Evolutionary conservation across 2,888 invertebrate species (phyloP), one percentile per base, ranked within the genome.

Genomic region (Plemyria rubiginata): DNA sequence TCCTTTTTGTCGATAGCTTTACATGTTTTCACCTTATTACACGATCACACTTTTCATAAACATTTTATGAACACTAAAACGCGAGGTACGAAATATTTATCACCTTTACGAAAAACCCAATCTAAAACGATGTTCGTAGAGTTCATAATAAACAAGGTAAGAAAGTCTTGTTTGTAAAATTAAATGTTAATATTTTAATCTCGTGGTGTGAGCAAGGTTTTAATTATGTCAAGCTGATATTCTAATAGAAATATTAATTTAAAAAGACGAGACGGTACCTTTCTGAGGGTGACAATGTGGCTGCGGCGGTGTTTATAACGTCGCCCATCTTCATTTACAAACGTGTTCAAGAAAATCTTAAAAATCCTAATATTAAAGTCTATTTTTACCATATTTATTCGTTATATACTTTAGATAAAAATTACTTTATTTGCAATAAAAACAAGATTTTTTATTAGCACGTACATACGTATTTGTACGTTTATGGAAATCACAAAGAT

Each of bases 41-140:
- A 46, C 43, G 60, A 59, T 59, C 57, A 43, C 57, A 60, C 66
- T 57, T 62, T 66, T 60, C 60, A 66, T 66, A 60, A 62, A 66
- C 49, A 55, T 56, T 60, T 66, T 60, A 60, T 48, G 52, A 15
- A 5, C 55, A 55, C 51, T 54, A 59, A 59, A 53, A 43, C 36
- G 40, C 29, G 51, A 58, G 52, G 40, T 40, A 40, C 13, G 22
- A 50, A 53, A 56, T 53, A 54, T 54, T 58, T 52, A 48, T 11
- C 36, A 36, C 43, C 7, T 51, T 51, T 50, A 12, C 36, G 51
- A 15, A 28, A 53, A 59, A 53, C 45, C 36, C 28, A 28, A 61
- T 51, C 36, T 22, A 32, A 28, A 54, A 55, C 56, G 45, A 38
- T 54, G 28, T 46, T 50, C 15, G 46, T 51, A n/a, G 53, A 60